Evolutionary conservation across 2,797 vertebrate genomes (phyloP).

Genomic region (Trachops cirrhosus): DNA sequence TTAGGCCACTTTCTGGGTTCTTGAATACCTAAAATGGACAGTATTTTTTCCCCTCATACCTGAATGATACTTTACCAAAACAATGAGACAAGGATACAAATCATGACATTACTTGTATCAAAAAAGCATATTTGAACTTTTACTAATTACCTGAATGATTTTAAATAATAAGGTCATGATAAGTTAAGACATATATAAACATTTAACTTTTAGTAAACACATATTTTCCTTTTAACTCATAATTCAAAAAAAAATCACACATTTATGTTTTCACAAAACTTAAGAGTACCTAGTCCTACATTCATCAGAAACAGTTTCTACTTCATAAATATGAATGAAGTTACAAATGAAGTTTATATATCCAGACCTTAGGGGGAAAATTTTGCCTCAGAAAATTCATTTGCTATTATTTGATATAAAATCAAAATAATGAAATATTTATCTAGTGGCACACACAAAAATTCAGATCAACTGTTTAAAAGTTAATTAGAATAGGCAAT

Average conservation of each 20-base stretch:
- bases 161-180: not conserved
- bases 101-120: not conserved
- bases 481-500: not conserved
- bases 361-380: not conserved
- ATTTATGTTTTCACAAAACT: not conserved
- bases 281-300: not conserved
- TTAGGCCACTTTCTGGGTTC: not conserved
- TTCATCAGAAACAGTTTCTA: not conserved
- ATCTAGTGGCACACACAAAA: not conserved
- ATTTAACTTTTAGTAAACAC: not conserved
- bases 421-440: not conserved
- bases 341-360: not conserved
- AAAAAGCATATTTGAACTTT: not conserved
- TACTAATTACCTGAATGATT: not conserved
- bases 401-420: conserved; percentile 22
- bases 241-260: not conserved
- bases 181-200: not conserved
- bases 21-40: not conserved
- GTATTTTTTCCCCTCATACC: not conserved
- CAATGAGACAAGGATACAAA: not conserved
- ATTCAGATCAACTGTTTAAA: not conserved
- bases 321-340: not conserved
- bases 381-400: not conserved
- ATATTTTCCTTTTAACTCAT: not conserved
- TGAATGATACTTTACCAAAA: not conserved